These are phyloP conservation scores for Brachyhypopomus occidentalis DNA, from an alignment of 2,113 vertebrate genomes.

Conservation along the genomic window DNA sequence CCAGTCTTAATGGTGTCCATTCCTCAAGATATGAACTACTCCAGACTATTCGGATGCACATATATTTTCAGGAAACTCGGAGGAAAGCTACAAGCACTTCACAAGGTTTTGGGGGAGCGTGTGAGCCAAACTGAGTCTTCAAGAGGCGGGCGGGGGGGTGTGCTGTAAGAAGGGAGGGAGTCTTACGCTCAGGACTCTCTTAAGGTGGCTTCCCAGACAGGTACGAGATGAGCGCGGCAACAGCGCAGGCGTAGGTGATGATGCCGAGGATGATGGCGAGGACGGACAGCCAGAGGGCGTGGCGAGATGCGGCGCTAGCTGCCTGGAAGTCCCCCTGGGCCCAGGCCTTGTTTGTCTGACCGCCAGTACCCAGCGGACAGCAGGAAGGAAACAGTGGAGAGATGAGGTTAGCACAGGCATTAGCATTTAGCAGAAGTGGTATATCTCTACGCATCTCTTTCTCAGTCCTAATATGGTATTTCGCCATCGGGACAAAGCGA, in stretches of 20 bases:
- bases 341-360: slow-evolving; percentile 86
- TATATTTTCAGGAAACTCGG: neutral
- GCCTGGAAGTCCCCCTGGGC: slow-evolving; percentile 83
- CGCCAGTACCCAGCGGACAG: slow-evolving; percentile 23
- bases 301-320: slow-evolving; percentile 80
- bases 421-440: slow-evolving; percentile 10
- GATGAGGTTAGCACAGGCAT: neutral
- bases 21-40: neutral
- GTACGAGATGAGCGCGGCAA: slow-evolving; percentile 83
- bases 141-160: neutral
- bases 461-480: neutral
- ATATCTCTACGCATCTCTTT: neutral
- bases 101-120: slow-evolving; percentile 42
- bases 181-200: slow-evolving; percentile 9
- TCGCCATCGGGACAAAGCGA: neutral
- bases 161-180: neutral
- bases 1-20: neutral
- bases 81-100: slow-evolving; percentile 38
- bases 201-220: slow-evolving; percentile 82
- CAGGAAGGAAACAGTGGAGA: neutral
- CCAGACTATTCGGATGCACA: slow-evolving; percentile 13
- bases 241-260: slow-evolving; percentile 82
- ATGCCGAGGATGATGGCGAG: slow-evolving; percentile 85
- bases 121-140: slow-evolving; percentile 14
- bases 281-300: slow-evolving; percentile 84